These are phyloP conservation scores for Dinoponera quadriceps DNA, from an alignment of 1,140 invertebrate species.

Conservation along the genomic window DNA sequence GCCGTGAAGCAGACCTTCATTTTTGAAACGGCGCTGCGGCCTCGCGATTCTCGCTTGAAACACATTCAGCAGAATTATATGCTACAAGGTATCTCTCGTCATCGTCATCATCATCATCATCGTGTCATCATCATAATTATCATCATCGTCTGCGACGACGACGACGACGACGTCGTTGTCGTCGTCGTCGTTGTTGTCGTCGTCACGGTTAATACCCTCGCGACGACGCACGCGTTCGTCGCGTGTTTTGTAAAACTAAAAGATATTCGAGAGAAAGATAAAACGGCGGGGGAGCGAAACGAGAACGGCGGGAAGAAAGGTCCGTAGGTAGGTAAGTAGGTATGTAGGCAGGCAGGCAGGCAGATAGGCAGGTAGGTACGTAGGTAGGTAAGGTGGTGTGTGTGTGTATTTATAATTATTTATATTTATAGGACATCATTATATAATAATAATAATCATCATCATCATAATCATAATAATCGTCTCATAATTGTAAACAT, in stretches of 20 bases:
- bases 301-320: conserved; percentile 38
- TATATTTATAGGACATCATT: conserved; percentile 73
- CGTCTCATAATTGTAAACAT: conserved; percentile 80
- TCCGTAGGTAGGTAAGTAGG: conserved; percentile 8
- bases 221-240: conserved; percentile 6
- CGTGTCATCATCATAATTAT: conserved; percentile 55
- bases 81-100: conserved; percentile 82
- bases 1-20: conserved; percentile 58
- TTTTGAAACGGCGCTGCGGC: conserved; percentile 53
- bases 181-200: conserved; percentile 52
- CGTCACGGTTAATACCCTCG: conserved; percentile 24
- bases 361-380: conserved; percentile 12
- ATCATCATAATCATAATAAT: too few relatives aligned
- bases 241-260: conserved; percentile 67
- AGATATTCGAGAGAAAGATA: conserved; percentile 66
- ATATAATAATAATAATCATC: conserved; percentile 73
- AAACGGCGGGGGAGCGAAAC: conserved; percentile 66
- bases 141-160: conserved; percentile 52
- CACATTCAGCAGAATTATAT: conserved; percentile 83
- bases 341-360: conserved; percentile 6
- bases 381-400: background rate
- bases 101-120: conserved; percentile 59
- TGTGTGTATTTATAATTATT: conserved; percentile 47
- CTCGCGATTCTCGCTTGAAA: conserved; percentile 82
- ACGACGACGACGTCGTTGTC: background rate